Evolutionary conservation across 2,797 vertebrate species (phyloP), one percentile per base, ranked within the genome.

Genomic region (Rhinichthys osculus): DNA sequence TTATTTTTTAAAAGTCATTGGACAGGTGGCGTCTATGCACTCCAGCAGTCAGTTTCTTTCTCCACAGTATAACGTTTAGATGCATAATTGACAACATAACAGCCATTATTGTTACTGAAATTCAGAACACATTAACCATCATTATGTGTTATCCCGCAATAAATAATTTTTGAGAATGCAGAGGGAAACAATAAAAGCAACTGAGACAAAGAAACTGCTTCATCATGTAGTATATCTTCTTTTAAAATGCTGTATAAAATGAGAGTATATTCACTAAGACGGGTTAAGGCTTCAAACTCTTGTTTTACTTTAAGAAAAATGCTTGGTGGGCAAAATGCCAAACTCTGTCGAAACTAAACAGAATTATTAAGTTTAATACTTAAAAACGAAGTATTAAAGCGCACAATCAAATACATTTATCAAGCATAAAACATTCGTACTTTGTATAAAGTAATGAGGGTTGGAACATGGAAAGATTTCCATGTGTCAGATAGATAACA

Each of bases 11-110:
- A 87, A 89, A 84, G 92, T 89, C 87, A 89, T 85, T 90, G 90
- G 90, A 91, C 93, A 95, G 93, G 93, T 94, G 93, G 91, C 73
- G 92, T 88, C 90, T 77, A 91, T 92, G 91, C 87, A 93, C 89
- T 89, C 78, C 59, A 78, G 50, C 77, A 44, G 52, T 66, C 88
- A 87, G 85, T 91, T 90, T 86, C 38, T 40, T 86, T 89, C 89
- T 86, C 69, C 87, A 83, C 72, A 23, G 76, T 82, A 74, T 74
- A 71, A 70, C 7, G 59, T 81, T 88, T 90, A 84, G 72, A 67
- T 27, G 17, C 14, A 69, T 21, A 54, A 69, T 88, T 88, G 83
- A 90, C 82, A 82, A 67, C 35, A 83, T 33, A 70, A 92, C 90
- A 85, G 88, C 86, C 85, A 87, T 62, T 67, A 62, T 47, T 89